These are phyloP conservation scores for Leptopilina syphax DNA, from an alignment of 2,888 invertebrate genomes.

Conservation along the genomic window DNA sequence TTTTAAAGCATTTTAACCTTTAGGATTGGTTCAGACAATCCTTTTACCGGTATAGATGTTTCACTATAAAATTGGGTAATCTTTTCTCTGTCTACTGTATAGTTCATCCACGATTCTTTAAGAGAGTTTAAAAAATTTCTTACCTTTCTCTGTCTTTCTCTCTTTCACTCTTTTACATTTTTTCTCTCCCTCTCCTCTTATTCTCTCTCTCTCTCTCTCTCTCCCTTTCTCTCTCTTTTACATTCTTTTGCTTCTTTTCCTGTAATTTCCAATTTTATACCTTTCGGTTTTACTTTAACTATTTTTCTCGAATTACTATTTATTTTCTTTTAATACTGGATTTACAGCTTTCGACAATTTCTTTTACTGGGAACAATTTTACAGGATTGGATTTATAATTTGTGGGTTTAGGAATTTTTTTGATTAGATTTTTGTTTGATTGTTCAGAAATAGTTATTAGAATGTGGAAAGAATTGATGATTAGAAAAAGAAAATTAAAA, in stretches of 20 bases:
- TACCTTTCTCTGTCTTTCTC: not conserved
- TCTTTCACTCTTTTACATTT: not conserved
- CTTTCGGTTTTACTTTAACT: not conserved
- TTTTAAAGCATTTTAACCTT: slow-evolving; percentile 12
- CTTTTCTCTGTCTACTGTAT: not conserved
- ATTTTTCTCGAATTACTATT: not conserved
- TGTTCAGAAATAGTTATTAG: too few relatives aligned
- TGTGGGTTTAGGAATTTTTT: too few relatives aligned
- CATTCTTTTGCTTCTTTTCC: not conserved
- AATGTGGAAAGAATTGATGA: too few relatives aligned
- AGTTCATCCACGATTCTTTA: not conserved
- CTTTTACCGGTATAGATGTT: slow-evolving; percentile 9
- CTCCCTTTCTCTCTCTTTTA: too few relatives aligned
- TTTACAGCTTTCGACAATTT: too few relatives aligned
- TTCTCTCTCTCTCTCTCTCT: not conserved
- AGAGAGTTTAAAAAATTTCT: not conserved
- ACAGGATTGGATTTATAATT: too few relatives aligned
- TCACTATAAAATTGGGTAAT: not conserved
- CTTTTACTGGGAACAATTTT: too few relatives aligned
- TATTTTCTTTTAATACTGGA: too few relatives aligned
- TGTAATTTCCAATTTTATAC: not conserved
- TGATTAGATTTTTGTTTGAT: too few relatives aligned
- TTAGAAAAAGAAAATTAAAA: too few relatives aligned
- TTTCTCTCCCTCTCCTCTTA: not conserved
- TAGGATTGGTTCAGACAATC: slow-evolving; percentile 17